phyloP scores from a whole-genome alignment of 1,140 invertebrate species.

The Dermatophagoides farinae region DNA sequence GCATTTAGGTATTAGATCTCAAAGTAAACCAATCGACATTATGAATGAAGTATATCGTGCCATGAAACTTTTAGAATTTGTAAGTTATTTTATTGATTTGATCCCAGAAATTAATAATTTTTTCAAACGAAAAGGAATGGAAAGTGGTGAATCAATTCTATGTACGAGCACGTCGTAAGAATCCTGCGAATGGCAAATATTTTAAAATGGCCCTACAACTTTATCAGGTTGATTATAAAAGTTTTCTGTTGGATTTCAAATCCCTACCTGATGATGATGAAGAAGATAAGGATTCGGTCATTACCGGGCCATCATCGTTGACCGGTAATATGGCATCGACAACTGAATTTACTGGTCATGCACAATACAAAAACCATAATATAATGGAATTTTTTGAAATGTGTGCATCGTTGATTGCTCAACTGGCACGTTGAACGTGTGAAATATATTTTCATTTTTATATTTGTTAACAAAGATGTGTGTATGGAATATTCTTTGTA shows the following conservation, averaged over 20 bases:
- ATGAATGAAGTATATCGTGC: slow-evolving; percentile 99
- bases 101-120: slow-evolving; percentile 1
- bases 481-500: no score
- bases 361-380: slow-evolving; percentile 43
- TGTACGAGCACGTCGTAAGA: slow-evolving; percentile 66
- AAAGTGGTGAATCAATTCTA: slow-evolving; percentile 85
- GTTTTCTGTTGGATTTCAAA: slow-evolving; percentile 92
- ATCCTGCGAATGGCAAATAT: slow-evolving; percentile 53
- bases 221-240: slow-evolving; percentile 96
- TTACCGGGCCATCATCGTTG: not conserved
- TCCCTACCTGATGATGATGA: slow-evolving; percentile 19
- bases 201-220: slow-evolving; percentile 93
- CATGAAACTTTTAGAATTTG: slow-evolving; percentile 91
- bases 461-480: not conserved
- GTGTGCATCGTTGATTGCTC: slow-evolving; percentile 93
- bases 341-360: slow-evolving; percentile 12
- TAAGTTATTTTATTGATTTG: slow-evolving; percentile 28
- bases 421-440: slow-evolving; percentile 57
- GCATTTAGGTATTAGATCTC: slow-evolving; percentile 94
- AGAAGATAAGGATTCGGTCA: slow-evolving; percentile 1
- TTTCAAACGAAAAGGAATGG: slow-evolving; percentile 61
- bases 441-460: not conserved
- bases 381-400: slow-evolving; percentile 99
- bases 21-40: slow-evolving; percentile 96
- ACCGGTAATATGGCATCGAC: not conserved